Conservation (phyloP, 2,888 invertebrate species). For the Watsonalla binaria region DNA sequence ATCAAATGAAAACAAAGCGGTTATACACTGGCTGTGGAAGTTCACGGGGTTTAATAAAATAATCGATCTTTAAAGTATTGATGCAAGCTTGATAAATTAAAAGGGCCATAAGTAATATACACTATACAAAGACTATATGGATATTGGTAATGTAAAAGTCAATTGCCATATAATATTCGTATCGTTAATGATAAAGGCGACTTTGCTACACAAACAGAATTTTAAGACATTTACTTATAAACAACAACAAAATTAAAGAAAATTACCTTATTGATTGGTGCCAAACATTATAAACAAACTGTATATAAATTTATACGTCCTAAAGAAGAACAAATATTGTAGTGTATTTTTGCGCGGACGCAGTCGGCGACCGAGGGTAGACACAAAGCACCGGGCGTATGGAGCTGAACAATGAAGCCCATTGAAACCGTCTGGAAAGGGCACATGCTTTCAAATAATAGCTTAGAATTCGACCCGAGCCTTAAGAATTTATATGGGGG, state of each 20-base stretch:
- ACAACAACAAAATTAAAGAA: too few relatives aligned
- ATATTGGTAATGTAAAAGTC: too few relatives aligned
- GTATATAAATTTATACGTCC: too few relatives aligned
- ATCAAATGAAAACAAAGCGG: slow-evolving; percentile 16
- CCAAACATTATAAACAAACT: too few relatives aligned
- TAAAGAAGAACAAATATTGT: neutral
- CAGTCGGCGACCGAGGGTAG: slow-evolving; percentile 28
- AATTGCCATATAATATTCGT: too few relatives aligned
- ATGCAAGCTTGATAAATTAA: neutral
- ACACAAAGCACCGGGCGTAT: slow-evolving; percentile 42
- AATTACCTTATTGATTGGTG: too few relatives aligned
- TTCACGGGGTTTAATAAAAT: neutral
- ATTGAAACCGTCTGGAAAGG: slow-evolving; percentile 52
- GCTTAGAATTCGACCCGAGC: slow-evolving; percentile 46
- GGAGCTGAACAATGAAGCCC: slow-evolving; percentile 48
- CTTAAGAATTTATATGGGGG: slow-evolving; percentile 42
- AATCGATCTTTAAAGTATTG: neutral
- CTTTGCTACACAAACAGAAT: too few relatives aligned
- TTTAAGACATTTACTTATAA: too few relatives aligned
- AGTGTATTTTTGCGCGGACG: slow-evolving; percentile 4
- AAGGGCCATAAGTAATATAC: neutral
- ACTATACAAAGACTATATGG: too few relatives aligned
- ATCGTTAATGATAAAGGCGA: too few relatives aligned
- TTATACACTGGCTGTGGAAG: neutral
- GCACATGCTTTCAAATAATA: slow-evolving; percentile 58